Base-by-base conservation (phyloP, 2,797 vertebrate genomes). In the Telmatherina bonti region DNA sequence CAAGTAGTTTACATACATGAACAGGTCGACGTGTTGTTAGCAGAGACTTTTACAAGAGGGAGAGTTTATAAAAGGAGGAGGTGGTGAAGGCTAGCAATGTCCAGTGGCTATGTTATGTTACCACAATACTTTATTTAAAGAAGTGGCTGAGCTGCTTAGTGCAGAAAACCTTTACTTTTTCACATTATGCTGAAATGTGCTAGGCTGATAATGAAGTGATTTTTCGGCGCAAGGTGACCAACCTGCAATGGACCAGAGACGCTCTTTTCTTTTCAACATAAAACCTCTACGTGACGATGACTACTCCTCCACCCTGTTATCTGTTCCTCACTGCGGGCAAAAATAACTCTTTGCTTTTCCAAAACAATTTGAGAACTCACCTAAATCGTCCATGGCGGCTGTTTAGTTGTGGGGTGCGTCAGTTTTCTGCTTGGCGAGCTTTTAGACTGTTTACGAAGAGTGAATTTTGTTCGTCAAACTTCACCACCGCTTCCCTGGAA, bases 301-400 rank as follows among this genome's bases (percentile, higher is more conserved):
- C 78, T 87, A 57, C 68, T 88, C 79, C 76, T 85, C 87, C 88
- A 60, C 82, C 85, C 81, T 38, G 84, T 76, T 78, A 22, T 33
- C 84, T 81, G 81, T 81, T 88, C 58, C 65, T 67, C 70, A 67
- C 24, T 33, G 57, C 16, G 22, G 30, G 15, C 22, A 47, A 7
- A 33, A 41, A 51, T 54, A 45, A 29, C 59, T 20, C 13, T 1
- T 1, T 13, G 29, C 3, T 65, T 13, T 31, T 33, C 5, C 22
- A 36, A 29, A 59, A 1, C 2, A 6, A 41, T 18, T 7, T 7
- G 4, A 2, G 0, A 15, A 85, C 90, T 93, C 72, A 95, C 94
- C 94, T 70, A 95, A 78, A 53, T 95, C 94, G 63, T 95, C 94
- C 94, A 95, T 95, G 13, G 59, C 73, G 66, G 66, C 63, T 72